Evolutionary conservation across 2,888 invertebrate species (phyloP), one percentile per base, ranked within the genome.

Genomic region (Adela reaumurella): DNA sequence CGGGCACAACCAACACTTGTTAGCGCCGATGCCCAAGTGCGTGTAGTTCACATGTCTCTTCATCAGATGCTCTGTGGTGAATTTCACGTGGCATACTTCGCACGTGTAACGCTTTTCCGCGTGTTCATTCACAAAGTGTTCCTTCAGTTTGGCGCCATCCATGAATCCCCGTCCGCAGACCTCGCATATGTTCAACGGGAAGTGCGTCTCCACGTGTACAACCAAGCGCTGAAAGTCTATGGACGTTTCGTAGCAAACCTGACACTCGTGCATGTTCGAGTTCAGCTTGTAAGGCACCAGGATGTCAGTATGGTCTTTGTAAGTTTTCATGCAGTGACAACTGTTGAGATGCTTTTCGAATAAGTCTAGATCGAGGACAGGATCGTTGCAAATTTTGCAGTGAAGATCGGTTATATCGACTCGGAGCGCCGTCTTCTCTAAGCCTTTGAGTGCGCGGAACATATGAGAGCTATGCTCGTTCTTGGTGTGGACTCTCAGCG

Each of bases 61-160:
- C 0, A 64, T 63, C 51, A 76, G 64, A 50, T 78, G 78, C 44
- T 61, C 59, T 18, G 78, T 58, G 1, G 61, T 71, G 1, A 70
- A 69, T 47, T 76, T 74, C 0, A 74, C 65, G 4, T 76, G 62
- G 58, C 78, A 78, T 53, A 78, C 74, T 0, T 76, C 71, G 49
- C 78, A 78, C 54, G 70, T 73, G 49, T 77, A 76, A 54, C 76
- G 72, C 51, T 65, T 71, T 53, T 70, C 76, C 76, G 77, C 2
- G 74, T 76, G 47, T 77, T 60, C 35, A 14, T 14, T 8, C 3
- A 3, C 14, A 4, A 4, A 24, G 19, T 49, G 49, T 8, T 16
- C 6, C 24, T 24, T n/a, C 8, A 45, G 24, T 2, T 42, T 42
- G 6, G 11, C 16, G 20, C n/a, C 46, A 2, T 42, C 45, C 19